Evolutionary conservation across 2,888 invertebrate species (phyloP).

Genomic region (Patella depressa): DNA sequence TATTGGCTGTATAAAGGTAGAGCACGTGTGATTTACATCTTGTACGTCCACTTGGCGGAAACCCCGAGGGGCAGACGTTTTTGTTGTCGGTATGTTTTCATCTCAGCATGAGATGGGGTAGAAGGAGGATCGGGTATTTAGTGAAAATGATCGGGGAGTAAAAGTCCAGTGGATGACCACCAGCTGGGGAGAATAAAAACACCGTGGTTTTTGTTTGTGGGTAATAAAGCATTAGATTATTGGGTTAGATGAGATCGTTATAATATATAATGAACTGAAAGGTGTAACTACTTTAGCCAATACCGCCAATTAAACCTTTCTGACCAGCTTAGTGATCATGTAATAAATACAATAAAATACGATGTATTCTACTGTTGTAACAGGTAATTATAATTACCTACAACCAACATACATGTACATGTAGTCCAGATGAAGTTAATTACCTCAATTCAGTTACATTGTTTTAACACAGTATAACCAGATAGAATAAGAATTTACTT

Average conservation of each 20-base stretch:
- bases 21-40: constrained; percentile 2
- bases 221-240: not conserved
- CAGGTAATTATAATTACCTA: no score
- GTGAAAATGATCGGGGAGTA: not conserved
- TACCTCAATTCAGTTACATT: no score
- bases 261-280: not conserved
- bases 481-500: no score
- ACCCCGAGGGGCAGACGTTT: not conserved
- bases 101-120: not conserved
- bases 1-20: not conserved
- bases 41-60: not conserved
- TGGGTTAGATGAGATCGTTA: not conserved
- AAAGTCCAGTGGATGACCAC: no score
- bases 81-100: not conserved
- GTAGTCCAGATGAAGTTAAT: no score
- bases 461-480: no score
- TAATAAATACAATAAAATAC: no score
- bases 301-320: not conserved
- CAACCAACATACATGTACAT: no score
- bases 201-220: not conserved
- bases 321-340: not conserved
- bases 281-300: not conserved
- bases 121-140: constrained; percentile 1
- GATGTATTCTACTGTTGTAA: no score
- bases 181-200: no score